Percentiles rank a stretch among this genome's conserved stretches.
phyloP scores from a whole-genome alignment of 2,113 vertebrate genomes.

The Notarius lentiginosus region DNA sequence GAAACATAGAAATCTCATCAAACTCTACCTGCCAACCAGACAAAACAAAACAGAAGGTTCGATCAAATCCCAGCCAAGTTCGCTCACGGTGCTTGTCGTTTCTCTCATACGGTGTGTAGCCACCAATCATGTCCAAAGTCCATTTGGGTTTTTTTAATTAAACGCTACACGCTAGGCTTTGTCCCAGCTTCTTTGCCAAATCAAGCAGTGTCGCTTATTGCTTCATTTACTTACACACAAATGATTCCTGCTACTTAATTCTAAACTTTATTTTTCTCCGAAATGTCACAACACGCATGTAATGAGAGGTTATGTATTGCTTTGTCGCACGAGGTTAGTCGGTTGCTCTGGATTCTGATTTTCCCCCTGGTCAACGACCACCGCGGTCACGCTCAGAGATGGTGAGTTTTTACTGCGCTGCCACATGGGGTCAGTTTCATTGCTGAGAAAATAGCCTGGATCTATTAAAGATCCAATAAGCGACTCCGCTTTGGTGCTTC shows the following conservation, averaged over 20 bases:
- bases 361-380: background rate
- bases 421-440: background rate
- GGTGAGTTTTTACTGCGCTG: background rate
- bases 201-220: too few species aligned
- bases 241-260: background rate
- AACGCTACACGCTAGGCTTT: too few species aligned
- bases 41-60: background rate
- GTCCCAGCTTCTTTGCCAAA: too few species aligned
- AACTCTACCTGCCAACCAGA: background rate
- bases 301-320: too few species aligned
- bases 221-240: background rate
- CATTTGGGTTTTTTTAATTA: too few species aligned
- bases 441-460: background rate
- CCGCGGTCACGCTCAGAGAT: background rate
- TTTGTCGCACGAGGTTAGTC: too few species aligned
- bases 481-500: background rate
- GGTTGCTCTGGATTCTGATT: too few species aligned
- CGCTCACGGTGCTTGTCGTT: background rate
- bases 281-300: background rate
- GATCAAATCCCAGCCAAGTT: background rate
- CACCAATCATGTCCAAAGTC: too few species aligned
- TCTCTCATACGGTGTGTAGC: background rate
- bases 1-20: background rate
- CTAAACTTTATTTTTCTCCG: background rate
- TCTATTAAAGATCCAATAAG: conserved; percentile 15